Evolutionary conservation across 1,140 invertebrate genomes (phyloP), one percentile per base, ranked within the genome.

Genomic region (Oryzaephilus surinamensis): DNA sequence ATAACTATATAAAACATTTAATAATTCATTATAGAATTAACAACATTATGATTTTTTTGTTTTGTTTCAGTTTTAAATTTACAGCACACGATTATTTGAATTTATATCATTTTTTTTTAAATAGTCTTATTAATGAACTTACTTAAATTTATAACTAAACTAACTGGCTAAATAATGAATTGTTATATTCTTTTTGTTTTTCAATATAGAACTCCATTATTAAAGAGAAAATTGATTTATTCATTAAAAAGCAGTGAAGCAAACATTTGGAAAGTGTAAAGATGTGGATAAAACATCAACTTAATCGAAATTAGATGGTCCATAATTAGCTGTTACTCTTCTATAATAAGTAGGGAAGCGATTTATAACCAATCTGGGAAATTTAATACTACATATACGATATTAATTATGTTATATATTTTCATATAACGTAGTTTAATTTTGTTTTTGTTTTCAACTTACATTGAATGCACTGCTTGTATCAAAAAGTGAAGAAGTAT

Each of bases 401-500:
- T 24, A 10, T 24, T 24, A 24, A 24, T 24, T 24, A 24, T 10
- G 8, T 24, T 24, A 11, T 24, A n/a, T n/a, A n/a, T n/a, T n/a
- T n/a, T n/a, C n/a, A n/a, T n/a, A n/a, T n/a, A n/a, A n/a, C n/a
- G n/a, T n/a, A n/a, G n/a, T n/a, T n/a, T 24, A 11, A 24, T 5
- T n/a, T 24, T 6, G 23, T 8, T 6, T n/a, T 6, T 5, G 5
- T 24, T n/a, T 24, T 8, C 3, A 33, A 55, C 52, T 52, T 50
- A 57, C 54, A 36, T 47, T 46, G 43, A 53, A 51, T 20, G 47
- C 41, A 41, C 38, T n/a, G n/a, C n/a, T 48, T n/a, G 41, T 38
- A 37, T 55, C 52, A 41, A 54, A 53, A 40, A 51, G 37, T 20
- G 46, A 50, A 34, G 54, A 54, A n/a, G 30, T 39, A 17, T 52